A percentile compares a stretch with the other conserved stretches of the same genome.
phyloP scores from a whole-genome alignment of 1,140 invertebrate genomes.

The Globodera rostochiensis region DNA sequence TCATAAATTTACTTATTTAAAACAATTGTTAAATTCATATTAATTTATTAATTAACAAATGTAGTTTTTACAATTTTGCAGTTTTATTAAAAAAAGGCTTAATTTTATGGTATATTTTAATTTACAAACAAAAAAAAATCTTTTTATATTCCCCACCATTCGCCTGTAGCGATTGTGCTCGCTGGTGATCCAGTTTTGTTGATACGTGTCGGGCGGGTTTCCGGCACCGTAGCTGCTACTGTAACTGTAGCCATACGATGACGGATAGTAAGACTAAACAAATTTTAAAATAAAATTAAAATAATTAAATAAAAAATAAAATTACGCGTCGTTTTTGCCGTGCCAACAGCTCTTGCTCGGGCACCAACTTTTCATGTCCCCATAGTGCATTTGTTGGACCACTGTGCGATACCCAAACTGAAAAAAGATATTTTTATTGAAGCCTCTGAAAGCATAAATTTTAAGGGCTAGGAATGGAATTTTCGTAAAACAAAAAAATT shows the following conservation, averaged over 20 bases:
- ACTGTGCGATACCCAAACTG: slow-evolving; percentile 46
- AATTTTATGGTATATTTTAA: slow-evolving; percentile 17
- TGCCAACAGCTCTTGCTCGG: slow-evolving; percentile 20
- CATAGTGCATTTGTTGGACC: slow-evolving; percentile 52
- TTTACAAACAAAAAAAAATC: too few species aligned
- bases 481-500: too few species aligned
- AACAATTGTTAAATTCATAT: too few species aligned
- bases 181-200: slow-evolving; percentile 55
- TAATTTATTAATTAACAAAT: too few species aligned
- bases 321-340: slow-evolving; percentile 48
- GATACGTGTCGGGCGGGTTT: slow-evolving; percentile 53
- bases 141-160: slow-evolving; percentile 53
- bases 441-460: too few species aligned
- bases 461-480: too few species aligned
- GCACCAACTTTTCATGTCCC: slow-evolving; percentile 42
- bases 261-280: not conserved
- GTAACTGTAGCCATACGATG: slow-evolving; percentile 35
- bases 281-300: not conserved
- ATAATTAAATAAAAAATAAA: slow-evolving; percentile 25
- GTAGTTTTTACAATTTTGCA: too few species aligned
- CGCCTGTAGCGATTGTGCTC: slow-evolving; percentile 62
- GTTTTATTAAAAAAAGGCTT: too few species aligned
- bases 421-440: not conserved
- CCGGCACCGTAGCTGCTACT: slow-evolving; percentile 48
- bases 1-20: too few species aligned